Evolutionary conservation across 1,140 invertebrate genomes (phyloP), one percentile per base, ranked within the genome.

Genomic region (Bactericera cockerelli): DNA sequence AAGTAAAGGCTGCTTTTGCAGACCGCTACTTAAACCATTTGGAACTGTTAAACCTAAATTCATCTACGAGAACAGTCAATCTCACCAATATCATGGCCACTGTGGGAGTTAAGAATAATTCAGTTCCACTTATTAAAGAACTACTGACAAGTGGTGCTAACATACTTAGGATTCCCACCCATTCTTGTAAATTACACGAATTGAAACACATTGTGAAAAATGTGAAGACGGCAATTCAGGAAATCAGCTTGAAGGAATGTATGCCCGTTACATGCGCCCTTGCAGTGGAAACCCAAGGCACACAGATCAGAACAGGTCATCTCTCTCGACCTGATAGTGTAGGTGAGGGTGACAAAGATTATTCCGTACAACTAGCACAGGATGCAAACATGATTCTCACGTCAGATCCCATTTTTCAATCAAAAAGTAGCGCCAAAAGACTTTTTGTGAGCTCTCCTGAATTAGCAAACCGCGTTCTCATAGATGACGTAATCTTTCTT

Each of bases 1-100:
- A 49, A 49, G 42, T 49, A 49, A 49, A 49, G 3, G 42, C 42
- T 16, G 42, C 42, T n/a, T 49, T 49, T 49, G 42, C n/a, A 6
- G 42, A 49, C 22, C 22, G n/a, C 3, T 49, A 49, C 19, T n/a
- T 49, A n/a, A 49, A 22, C n/a, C 42, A 49, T 49, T 49, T 49
- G 19, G 42, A 49, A 49, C n/a, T 10, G 22, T 22, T 49, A 16
- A 16, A 49, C 22, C 42, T 49, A 10, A 16, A 49, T 19, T 49
- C 42, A 4, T 16, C 42, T 19, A n/a, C n/a, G 22, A 49, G 42
- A 22, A 8, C 8, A 19, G 42, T 49, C 19, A 16, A 49, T n/a
- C 22, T 49, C 8, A 49, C 42, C 8, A 49, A 49, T 49, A 49
- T 49, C 3, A 49, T 49, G 22, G 42, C n/a, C 42, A 49, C 42